phyloP scores from a whole-genome alignment of 2,888 invertebrate species.

The Helleia helle region DNA sequence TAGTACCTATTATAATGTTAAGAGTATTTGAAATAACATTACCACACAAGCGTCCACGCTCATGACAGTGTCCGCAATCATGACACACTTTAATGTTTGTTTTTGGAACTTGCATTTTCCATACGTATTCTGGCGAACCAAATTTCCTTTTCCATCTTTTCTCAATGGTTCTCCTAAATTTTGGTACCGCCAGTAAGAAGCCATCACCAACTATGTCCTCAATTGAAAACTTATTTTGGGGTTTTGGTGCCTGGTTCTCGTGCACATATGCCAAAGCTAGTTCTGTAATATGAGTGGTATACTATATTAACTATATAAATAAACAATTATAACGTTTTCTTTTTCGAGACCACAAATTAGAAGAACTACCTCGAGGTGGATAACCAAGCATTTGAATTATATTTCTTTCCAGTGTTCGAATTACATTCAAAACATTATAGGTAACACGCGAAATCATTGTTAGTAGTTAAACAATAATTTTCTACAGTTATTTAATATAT shows the following conservation, averaged over 20 bases:
- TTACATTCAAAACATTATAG: slow-evolving; percentile 29
- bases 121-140: slow-evolving; percentile 77
- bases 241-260: slow-evolving; percentile 26
- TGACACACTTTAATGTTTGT: slow-evolving; percentile 83
- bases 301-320: background rate
- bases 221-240: slow-evolving; percentile 57
- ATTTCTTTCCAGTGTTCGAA: slow-evolving; percentile 44
- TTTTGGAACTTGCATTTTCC: slow-evolving; percentile 82
- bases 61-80: slow-evolving; percentile 89
- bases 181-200: slow-evolving; percentile 88
- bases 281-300: slow-evolving; percentile 34
- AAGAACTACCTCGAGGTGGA: slow-evolving; percentile 51
- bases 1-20: too few relatives aligned
- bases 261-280: slow-evolving; percentile 44
- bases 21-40: slow-evolving; percentile 36
- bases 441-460: slow-evolving; percentile 42
- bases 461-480: too few relatives aligned
- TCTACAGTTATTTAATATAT: too few relatives aligned
- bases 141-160: slow-evolving; percentile 81
- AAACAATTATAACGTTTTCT: too few relatives aligned
- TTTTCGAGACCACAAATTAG: background rate
- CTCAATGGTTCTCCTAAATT: slow-evolving; percentile 83
- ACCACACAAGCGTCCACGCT: slow-evolving; percentile 88
- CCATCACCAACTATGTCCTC: slow-evolving; percentile 82
- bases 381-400: slow-evolving; percentile 43